A percentile compares a stretch with the other conserved stretches of the same genome.
phyloP scores from a whole-genome alignment of 2,797 vertebrate species.

The Sebastiscus albofasciatus region DNA sequence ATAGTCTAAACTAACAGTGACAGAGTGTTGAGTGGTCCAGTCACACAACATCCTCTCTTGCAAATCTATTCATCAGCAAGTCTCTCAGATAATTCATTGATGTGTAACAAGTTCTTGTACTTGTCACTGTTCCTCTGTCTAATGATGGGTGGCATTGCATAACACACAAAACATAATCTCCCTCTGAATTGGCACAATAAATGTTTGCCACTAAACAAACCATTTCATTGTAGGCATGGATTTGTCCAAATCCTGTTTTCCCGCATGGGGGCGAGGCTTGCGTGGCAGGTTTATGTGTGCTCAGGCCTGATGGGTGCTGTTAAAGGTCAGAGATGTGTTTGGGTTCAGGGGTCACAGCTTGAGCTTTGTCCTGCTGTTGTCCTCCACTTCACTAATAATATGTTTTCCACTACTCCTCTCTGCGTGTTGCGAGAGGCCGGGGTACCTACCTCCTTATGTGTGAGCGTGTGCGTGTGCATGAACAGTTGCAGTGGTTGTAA shows the following conservation, averaged over 20 bases:
- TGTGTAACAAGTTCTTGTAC: not conserved
- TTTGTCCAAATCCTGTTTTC: conserved; percentile 29
- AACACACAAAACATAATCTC: not conserved
- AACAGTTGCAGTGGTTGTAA: conserved; percentile 28
- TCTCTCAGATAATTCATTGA: not conserved
- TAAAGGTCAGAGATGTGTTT: conserved; percentile 62
- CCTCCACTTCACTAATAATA: conserved; percentile 29
- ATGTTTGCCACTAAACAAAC: conserved; percentile 6
- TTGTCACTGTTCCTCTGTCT: not conserved
- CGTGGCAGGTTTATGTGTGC: conserved; percentile 47
- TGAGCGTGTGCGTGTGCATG: not conserved
- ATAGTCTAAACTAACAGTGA: conserved; percentile 55
- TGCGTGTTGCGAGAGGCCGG: conserved; percentile 18
- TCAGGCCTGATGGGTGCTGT: conserved; percentile 46
- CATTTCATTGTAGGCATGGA: conserved; percentile 15
- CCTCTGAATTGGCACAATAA: conserved; percentile 28
- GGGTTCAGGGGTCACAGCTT: conserved; percentile 58
- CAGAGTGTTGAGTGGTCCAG: conserved; percentile 53
- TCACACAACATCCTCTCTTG: conserved; percentile 48
- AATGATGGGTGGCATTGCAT: not conserved
- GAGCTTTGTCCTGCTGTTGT: conserved; percentile 44
- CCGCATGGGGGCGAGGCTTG: conserved; percentile 6
- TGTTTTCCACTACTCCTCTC: conserved; percentile 40
- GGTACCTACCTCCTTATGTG: not conserved
- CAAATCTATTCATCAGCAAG: not conserved